Conservation (phyloP, 2,113 vertebrate species). For the Pipra filicauda region DNA sequence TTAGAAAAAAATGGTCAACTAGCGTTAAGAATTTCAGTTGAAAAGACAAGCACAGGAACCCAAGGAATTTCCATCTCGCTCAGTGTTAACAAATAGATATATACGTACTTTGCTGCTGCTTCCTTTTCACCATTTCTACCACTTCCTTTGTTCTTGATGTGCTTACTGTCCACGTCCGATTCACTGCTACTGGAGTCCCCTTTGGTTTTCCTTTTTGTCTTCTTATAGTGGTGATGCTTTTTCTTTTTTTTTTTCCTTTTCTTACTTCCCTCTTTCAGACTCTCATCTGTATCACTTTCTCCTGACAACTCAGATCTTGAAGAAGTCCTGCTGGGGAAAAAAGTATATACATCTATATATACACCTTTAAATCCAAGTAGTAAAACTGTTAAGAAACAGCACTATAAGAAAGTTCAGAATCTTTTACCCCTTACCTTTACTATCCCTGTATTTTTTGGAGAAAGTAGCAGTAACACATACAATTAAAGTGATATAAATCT, state of each 20-base stretch:
- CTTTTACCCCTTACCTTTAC: background rate
- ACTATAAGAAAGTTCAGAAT: background rate
- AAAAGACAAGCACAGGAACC: background rate
- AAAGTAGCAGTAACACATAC: background rate
- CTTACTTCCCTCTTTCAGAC: conserved; percentile 66
- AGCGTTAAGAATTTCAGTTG: background rate
- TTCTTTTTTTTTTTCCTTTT: conserved; percentile 84
- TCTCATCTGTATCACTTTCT: conserved; percentile 48
- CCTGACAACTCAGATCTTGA: conserved; percentile 53
- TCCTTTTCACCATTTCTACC: background rate
- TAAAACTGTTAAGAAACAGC: background rate
- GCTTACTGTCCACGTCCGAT: conserved; percentile 70
- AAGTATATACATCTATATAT: background rate
- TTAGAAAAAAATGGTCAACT: background rate
- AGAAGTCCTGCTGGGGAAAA: conserved; percentile 54
- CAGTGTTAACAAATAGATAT: background rate
- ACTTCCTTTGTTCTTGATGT: conserved; percentile 66
- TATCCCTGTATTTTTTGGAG: background rate
- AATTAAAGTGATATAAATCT: background rate
- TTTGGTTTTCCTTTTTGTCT: conserved; percentile 67
- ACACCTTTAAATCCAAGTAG: background rate
- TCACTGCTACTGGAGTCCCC: conserved; percentile 65
- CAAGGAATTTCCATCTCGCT: background rate
- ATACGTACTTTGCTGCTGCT: conserved; percentile 46
- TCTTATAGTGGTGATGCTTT: conserved; percentile 72